These are phyloP conservation scores for Epinephelus fuscoguttatus DNA, from an alignment of 2,113 vertebrate species.

Conservation along the genomic window DNA sequence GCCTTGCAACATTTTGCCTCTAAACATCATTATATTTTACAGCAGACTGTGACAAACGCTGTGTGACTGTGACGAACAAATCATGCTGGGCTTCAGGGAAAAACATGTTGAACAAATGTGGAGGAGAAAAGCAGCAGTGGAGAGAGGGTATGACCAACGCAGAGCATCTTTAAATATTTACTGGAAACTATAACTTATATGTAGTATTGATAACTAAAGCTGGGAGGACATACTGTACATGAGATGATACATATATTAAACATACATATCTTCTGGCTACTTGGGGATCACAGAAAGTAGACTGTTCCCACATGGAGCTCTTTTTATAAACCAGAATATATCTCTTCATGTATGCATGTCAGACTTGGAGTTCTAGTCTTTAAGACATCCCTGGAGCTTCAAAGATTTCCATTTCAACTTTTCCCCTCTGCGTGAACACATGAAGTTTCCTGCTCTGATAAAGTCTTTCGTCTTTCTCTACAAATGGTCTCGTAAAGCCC, in stretches of 20 bases:
- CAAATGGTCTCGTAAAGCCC: background rate
- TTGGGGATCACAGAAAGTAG: background rate
- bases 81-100: slow-evolving; percentile 46
- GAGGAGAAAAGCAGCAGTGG: background rate
- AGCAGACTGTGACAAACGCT: slow-evolving; percentile 48
- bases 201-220: background rate
- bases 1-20: slow-evolving; percentile 41
- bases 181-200: background rate
- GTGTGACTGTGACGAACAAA: slow-evolving; percentile 65
- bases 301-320: background rate
- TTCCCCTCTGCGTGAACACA: background rate
- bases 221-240: background rate
- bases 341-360: background rate
- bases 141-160: slow-evolving; percentile 8
- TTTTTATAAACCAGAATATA: background rate
- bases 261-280: background rate
- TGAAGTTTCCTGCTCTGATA: background rate
- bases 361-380: background rate
- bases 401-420: background rate
- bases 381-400: background rate
- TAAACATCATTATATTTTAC: slow-evolving; percentile 58
- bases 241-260: background rate
- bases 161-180: slow-evolving; percentile 30
- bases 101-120: slow-evolving; percentile 54
- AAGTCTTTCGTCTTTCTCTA: background rate